Evolutionary conservation across 2,888 invertebrate genomes (phyloP), one percentile per base, ranked within the genome.

Genomic region (Diogma glabrata): DNA sequence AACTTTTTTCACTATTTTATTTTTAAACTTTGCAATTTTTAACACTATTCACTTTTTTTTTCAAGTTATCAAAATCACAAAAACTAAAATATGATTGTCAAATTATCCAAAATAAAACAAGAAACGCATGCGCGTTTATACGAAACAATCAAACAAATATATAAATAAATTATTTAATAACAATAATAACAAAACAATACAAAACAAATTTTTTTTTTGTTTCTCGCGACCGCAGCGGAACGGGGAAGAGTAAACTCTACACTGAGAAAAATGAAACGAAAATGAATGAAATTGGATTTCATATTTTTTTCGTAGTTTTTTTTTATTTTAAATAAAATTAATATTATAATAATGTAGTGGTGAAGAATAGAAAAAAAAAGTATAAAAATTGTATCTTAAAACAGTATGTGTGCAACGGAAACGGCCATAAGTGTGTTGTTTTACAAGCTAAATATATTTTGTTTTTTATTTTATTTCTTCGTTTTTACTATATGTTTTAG

Each of bases 381-480:
- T n/a, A n/a, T n/a, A n/a, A n/a, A n/a, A n/a, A n/a, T n/a, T n/a
- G n/a, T n/a, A n/a, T n/a, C n/a, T n/a, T n/a, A n/a, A n/a, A n/a
- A n/a, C 24, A 22, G 45, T 45, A 23, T 28, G 33, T 50, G 26
- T 50, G 46, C 30, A 45, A 46, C 50, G 50, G 50, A 50, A 50
- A 50, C 50, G 45, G 46, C 51, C 43, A 51, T 49, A 47, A 22
- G 24, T 24, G 24, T 24, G 24, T 24, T 24, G 24, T 24, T 24
- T 24, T 24, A 24, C 24, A 24, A 24, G 24, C n/a, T n/a, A n/a
- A n/a, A n/a, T n/a, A n/a, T n/a, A n/a, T n/a, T 24, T 24, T 24
- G 6, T 24, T 24, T 24, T 24, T 24, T 24, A 24, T 24, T 7
- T 9, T 24, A n/a, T n/a, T n/a, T n/a, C n/a, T n/a, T n/a, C n/a